phyloP scores from a whole-genome alignment of 1,140 invertebrate genomes.

The Akabosia matsudoensis region DNA sequence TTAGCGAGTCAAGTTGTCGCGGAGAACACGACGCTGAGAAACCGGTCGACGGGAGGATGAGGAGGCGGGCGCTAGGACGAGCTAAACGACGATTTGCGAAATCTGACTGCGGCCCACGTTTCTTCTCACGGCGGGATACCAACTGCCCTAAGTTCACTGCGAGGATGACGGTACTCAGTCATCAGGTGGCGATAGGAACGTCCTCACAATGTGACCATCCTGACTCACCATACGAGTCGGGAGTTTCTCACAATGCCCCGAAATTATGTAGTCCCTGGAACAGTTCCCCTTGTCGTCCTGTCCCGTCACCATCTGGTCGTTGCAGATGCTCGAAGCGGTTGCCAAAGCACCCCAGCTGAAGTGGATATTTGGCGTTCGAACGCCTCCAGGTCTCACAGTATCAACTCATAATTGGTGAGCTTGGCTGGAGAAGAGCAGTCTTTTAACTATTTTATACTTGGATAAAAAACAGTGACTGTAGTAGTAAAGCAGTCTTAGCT shows the following conservation, averaged over 20 bases:
- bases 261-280: constrained; percentile 30
- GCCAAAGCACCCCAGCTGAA: constrained; percentile 36
- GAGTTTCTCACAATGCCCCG: constrained; percentile 35
- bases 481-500: too few species aligned
- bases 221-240: constrained; percentile 32
- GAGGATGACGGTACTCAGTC: constrained; percentile 39
- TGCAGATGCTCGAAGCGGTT: constrained; percentile 21
- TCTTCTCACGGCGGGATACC: background rate
- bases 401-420: constrained; percentile 32
- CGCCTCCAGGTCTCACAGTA: constrained; percentile 21
- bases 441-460: too few species aligned
- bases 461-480: too few species aligned
- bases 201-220: constrained; percentile 33
- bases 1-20: background rate
- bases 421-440: constrained; percentile 13
- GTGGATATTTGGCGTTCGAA: constrained; percentile 33
- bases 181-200: constrained; percentile 38
- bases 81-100: constrained; percentile 25
- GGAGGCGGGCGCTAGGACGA: constrained; percentile 36
- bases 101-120: background rate
- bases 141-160: background rate
- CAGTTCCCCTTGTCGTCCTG: constrained; percentile 8
- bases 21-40: background rate
- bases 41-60: constrained; percentile 1
- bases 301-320: background rate